A percentile compares a stretch with the other conserved stretches of the same genome.
phyloP scores from a whole-genome alignment of 2,113 vertebrate species.

The Hemibagrus wyckioides region DNA sequence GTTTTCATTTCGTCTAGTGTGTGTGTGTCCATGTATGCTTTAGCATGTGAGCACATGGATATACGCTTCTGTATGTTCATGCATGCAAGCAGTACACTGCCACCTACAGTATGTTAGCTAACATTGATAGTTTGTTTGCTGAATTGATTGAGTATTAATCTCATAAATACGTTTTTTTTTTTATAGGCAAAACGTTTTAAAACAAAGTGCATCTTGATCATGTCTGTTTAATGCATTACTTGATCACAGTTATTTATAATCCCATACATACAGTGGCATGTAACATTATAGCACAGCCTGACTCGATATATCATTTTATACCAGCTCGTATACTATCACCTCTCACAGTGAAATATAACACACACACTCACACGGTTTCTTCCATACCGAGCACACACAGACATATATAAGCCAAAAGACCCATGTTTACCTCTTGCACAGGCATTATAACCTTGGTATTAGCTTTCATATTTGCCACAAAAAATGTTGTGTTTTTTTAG shows the following conservation, averaged over 20 bases:
- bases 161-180: neutral
- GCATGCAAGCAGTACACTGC: neutral
- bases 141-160: neutral
- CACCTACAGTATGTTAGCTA: neutral
- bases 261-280: neutral
- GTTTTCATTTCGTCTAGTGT: neutral
- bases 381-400: neutral
- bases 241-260: conserved; percentile 31
- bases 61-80: neutral
- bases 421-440: neutral
- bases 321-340: conserved; percentile 24
- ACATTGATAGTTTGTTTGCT: neutral
- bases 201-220: neutral
- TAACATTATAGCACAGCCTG: conserved; percentile 24
- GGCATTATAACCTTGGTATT: conserved; percentile 25
- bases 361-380: conserved; percentile 11
- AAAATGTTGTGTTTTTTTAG: neutral
- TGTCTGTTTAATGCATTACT: conserved; percentile 4
- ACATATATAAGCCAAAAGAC: neutral
- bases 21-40: neutral
- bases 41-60: neutral
- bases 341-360: conserved; percentile 29
- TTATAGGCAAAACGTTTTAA: no score
- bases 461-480: neutral
- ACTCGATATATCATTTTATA: conserved; percentile 28